Conservation (phyloP, 2,888 invertebrate species). For the Leptinotarsa juncta region DNA sequence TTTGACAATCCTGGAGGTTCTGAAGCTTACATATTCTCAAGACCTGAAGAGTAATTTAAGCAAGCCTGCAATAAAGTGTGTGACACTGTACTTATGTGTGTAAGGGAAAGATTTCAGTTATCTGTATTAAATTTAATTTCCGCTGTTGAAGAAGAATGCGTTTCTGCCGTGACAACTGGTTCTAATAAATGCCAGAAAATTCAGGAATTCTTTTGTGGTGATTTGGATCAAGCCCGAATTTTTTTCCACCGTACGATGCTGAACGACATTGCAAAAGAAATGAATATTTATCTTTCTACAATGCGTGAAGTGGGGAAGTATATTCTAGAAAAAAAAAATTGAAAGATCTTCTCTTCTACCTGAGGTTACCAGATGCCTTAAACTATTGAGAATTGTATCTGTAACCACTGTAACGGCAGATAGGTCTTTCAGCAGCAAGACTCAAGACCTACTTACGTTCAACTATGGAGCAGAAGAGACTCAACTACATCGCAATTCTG, state of each 20-base stretch:
- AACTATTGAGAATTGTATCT: slow-evolving; percentile 20
- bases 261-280: neutral
- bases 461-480: slow-evolving; percentile 9
- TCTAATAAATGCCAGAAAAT: neutral
- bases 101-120: neutral
- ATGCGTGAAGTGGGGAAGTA: neutral
- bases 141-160: neutral
- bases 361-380: neutral
- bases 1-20: neutral
- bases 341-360: neutral
- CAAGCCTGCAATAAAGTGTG: neutral
- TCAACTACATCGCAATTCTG: neutral
- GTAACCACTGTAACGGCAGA: slow-evolving; percentile 27
- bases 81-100: neutral
- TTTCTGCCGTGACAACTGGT: neutral
- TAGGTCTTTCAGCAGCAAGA: slow-evolving; percentile 25
- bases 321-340: neutral
- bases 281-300: neutral
- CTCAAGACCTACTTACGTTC: slow-evolving; percentile 1
- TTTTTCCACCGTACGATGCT: neutral
- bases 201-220: neutral
- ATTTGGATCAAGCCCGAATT: neutral
- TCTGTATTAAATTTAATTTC: neutral
- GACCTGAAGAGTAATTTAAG: neutral
- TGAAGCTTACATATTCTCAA: neutral